Evolutionary conservation across 2,888 invertebrate genomes (phyloP).

Genomic region (Pyrrhosoma nymphula): DNA sequence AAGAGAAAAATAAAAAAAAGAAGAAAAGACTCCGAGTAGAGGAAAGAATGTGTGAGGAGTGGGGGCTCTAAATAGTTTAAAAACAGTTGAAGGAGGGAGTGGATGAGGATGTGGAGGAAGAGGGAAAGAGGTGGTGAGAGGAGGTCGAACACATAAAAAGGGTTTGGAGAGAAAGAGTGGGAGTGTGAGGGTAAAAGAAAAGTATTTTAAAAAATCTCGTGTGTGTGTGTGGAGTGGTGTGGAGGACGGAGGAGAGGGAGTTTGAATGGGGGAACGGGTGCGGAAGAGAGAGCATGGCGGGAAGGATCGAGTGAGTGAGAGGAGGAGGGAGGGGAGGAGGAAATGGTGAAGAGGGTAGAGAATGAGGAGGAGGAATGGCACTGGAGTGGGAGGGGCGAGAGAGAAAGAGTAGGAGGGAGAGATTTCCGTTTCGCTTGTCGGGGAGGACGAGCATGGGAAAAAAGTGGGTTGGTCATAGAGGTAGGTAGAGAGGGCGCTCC

Average conservation of each 20-base stretch:
- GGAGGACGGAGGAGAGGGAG: not conserved
- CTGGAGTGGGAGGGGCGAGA: not conserved
- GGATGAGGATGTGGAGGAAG: not conserved
- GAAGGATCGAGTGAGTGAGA: constrained; percentile 29
- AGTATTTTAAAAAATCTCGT: no score
- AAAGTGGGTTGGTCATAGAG: no score
- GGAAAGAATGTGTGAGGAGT: not conserved
- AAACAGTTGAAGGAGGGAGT: constrained; percentile 42
- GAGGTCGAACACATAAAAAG: not conserved
- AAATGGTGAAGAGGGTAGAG: not conserved
- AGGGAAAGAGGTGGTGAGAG: not conserved
- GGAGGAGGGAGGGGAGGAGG: not conserved
- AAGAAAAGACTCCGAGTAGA: not conserved
- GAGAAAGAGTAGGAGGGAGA: not conserved
- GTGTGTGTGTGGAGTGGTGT: not conserved
- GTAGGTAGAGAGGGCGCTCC: no score
- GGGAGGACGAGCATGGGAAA: not conserved
- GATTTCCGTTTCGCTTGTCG: not conserved
- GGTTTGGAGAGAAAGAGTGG: not conserved
- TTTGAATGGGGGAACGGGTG: constrained; percentile 26
- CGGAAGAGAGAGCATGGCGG: not conserved
- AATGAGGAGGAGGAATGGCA: no score
- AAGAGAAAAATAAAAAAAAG: not conserved
- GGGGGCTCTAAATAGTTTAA: constrained; percentile 10
- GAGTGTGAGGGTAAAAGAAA: not conserved